Evolutionary conservation across 2,797 vertebrate species (phyloP).

Genomic region (Cossypha polioptera): DNA sequence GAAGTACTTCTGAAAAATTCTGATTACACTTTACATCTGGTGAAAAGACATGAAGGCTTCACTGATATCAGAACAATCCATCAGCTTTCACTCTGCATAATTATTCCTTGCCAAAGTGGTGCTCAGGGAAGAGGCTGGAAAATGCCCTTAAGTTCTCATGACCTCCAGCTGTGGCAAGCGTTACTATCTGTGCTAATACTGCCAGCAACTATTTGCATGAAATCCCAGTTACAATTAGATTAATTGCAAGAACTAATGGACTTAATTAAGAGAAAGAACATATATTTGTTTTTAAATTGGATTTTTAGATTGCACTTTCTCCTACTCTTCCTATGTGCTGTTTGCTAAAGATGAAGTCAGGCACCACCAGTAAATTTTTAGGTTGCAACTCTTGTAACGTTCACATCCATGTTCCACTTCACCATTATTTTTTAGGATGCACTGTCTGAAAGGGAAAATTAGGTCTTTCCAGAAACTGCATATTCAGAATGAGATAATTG

Average conservation of each 20-base stretch:
- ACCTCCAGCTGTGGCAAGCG: not conserved
- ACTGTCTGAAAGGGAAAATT: not conserved
- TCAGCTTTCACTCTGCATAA: slow-evolving; percentile 57
- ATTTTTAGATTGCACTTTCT: not conserved
- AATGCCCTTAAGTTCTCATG: slow-evolving; percentile 5
- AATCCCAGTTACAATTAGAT: not conserved
- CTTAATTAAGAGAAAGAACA: not conserved
- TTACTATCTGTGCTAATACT: not conserved
- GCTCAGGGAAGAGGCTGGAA: slow-evolving; percentile 15
- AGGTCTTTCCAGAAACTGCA: not conserved
- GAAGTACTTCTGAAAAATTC: slow-evolving; percentile 59
- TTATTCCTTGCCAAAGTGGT: slow-evolving; percentile 14
- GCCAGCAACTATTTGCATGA: not conserved
- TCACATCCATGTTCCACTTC: not conserved
- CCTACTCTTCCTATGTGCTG: not conserved
- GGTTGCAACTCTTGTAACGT: not conserved
- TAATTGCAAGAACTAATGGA: not conserved
- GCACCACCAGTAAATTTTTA: not conserved
- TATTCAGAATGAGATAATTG: not conserved
- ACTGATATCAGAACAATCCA: slow-evolving; percentile 49
- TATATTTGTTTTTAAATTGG: not conserved
- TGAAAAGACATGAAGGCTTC: slow-evolving; percentile 55
- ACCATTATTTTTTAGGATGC: not conserved
- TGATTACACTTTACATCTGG: slow-evolving; percentile 61
- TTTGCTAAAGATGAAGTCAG: not conserved